phyloP scores from a whole-genome alignment of 1,140 invertebrate genomes.

The Aphelenchoides besseyi region DNA sequence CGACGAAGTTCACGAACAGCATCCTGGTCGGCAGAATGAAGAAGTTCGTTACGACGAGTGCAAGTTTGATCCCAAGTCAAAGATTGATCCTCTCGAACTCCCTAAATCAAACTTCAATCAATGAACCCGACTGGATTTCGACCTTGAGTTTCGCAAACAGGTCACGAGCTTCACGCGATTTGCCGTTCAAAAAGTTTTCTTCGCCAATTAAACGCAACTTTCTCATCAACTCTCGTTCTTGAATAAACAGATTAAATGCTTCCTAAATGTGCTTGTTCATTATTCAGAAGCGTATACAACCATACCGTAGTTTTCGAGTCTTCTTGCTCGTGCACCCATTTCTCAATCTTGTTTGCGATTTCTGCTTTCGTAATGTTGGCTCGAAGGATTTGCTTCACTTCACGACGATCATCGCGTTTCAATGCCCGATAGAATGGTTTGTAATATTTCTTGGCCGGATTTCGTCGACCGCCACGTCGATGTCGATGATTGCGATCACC shows the following conservation, averaged over 20 bases:
- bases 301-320: too few relatives aligned
- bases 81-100: not conserved
- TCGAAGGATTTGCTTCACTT: too few relatives aligned
- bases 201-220: not conserved
- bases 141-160: not conserved
- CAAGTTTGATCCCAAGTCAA: not conserved
- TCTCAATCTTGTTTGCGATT: too few relatives aligned
- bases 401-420: too few relatives aligned
- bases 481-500: too few relatives aligned
- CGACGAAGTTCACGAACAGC: not conserved
- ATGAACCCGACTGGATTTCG: not conserved
- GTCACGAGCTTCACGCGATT: not conserved
- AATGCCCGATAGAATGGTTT: too few relatives aligned
- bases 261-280: too few relatives aligned
- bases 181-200: not conserved
- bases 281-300: too few relatives aligned
- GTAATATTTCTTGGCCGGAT: too few relatives aligned
- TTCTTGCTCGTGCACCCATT: too few relatives aligned
- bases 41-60: not conserved
- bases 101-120: not conserved
- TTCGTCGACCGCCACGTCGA: too few relatives aligned
- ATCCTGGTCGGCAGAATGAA: not conserved
- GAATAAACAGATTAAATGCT: not conserved
- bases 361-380: too few relatives aligned
- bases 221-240: not conserved